Conservation (phyloP, 2,113 vertebrate genomes). For the Colinus virginianus region DNA sequence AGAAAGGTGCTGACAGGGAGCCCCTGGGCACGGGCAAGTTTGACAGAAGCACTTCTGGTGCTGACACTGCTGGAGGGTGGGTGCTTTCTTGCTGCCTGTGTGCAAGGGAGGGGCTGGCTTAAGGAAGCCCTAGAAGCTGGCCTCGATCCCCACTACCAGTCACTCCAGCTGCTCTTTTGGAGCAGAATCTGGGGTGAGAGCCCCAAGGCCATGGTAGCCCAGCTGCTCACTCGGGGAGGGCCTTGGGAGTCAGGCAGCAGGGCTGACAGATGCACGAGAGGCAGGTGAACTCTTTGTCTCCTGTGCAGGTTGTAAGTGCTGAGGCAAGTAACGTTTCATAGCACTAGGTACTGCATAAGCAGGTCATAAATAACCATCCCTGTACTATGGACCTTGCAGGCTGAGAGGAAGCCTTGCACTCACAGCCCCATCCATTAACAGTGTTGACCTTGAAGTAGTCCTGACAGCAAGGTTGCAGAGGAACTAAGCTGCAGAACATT, state of each 20-base stretch:
- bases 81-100: background rate
- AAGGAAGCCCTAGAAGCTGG: background rate
- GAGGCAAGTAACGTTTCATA: background rate
- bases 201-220: background rate
- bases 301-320: background rate
- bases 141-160: background rate
- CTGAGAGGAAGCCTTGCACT: background rate
- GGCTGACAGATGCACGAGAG: background rate
- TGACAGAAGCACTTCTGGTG: background rate
- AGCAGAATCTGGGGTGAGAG: background rate
- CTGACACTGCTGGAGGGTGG: background rate
- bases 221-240: background rate
- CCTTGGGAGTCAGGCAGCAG: background rate
- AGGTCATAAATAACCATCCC: background rate
- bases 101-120: background rate
- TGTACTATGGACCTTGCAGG: accelerated
- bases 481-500: background rate
- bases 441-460: slow-evolving; percentile 27
- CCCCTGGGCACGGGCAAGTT: background rate
- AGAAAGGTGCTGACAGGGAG: background rate
- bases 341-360: background rate
- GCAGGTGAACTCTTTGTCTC: background rate
- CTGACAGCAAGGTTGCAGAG: background rate
- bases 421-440: background rate
- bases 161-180: background rate